Evolutionary conservation across 2,113 vertebrate genomes (phyloP).

Genomic region (Oryctolagus cuniculus): mOryCun1.1 NC_091440.1:61589001-61589500

Average conservation of each 20-base stretch:
- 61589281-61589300: not conserved
- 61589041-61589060: slow-evolving; percentile 66
- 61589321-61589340: not conserved
- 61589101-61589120: not conserved
- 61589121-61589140: not conserved
- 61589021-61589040: slow-evolving; percentile 29
- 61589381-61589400: not conserved
- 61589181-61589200: not conserved
- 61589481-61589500: not conserved
- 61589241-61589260: slow-evolving; percentile 16
- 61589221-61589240: not conserved
- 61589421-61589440: too few species aligned
- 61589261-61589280: not conserved
- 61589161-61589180: not conserved
- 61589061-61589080: slow-evolving; percentile 57
- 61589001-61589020: slow-evolving; percentile 68
- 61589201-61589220: not conserved
- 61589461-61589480: not conserved
- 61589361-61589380: not conserved
- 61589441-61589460: too few species aligned
- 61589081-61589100: not conserved
- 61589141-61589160: not conserved
- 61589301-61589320: not conserved
- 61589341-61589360: not conserved
- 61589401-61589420: not conserved